Conservation (phyloP, 2,113 vertebrate species). For the Toxotes chatareus region DNA sequence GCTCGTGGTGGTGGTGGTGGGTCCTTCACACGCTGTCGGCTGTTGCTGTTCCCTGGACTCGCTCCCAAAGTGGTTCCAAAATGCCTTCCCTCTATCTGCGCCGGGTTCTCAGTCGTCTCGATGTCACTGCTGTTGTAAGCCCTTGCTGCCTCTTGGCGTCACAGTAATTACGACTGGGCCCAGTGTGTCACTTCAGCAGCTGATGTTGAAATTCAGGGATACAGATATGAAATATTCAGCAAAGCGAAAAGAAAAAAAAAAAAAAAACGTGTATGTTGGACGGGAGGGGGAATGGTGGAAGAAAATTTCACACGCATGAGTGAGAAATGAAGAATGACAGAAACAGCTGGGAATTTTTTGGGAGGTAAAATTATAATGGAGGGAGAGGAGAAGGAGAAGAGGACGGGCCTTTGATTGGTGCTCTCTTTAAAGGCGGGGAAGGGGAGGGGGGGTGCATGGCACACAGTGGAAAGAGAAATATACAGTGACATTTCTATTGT, state of each 20-base stretch:
- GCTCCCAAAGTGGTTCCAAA: conserved; percentile 28
- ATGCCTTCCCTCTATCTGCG: conserved; percentile 20
- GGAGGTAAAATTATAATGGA: neutral
- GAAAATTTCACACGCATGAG: conserved; percentile 5
- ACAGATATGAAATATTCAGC: conserved; percentile 64
- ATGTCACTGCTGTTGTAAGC: conserved; percentile 42
- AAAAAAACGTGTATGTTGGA: neutral
- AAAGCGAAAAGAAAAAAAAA: conserved; percentile 1
- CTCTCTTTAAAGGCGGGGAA: no score
- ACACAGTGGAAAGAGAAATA: conserved; percentile 18
- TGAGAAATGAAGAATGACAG: conserved; percentile 12
- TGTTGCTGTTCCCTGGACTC: conserved; percentile 51
- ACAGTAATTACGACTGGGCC: neutral
- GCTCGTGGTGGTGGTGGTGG: conserved; percentile 11
- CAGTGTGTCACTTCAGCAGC: conserved; percentile 12
- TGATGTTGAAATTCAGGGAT: conserved; percentile 18
- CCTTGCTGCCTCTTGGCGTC: conserved; percentile 28
- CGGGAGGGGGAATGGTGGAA: neutral
- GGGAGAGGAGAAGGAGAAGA: neutral
- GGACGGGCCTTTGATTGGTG: no score
- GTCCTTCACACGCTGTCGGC: conserved; percentile 38
- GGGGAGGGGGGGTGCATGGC: neutral
- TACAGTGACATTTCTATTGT: conserved; percentile 26
- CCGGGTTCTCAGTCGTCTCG: conserved; percentile 18
- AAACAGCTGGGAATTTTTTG: neutral